Percentiles rank a stretch among this genome's conserved stretches.
Evolutionary conservation across 2,113 vertebrate genomes (phyloP).

Genomic region (Gymnogyps californianus): DNA sequence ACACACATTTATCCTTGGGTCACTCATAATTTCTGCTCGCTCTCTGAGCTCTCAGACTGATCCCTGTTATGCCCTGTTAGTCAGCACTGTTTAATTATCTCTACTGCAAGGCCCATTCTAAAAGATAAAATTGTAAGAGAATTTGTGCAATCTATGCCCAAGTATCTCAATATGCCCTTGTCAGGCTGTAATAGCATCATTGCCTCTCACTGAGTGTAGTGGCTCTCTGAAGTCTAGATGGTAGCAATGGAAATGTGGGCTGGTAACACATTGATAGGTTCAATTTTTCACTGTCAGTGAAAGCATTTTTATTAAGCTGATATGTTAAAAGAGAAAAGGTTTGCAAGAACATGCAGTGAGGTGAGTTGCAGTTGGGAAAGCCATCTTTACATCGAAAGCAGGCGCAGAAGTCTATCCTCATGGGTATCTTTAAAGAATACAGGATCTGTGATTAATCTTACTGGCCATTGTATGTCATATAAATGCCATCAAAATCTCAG

Average conservation of each 20-base stretch:
- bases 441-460: conserved; percentile 40
- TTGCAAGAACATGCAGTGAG: conserved; percentile 4
- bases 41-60: background rate
- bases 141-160: background rate
- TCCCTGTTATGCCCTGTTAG: background rate
- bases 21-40: background rate
- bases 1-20: background rate
- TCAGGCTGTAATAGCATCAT: background rate
- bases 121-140: background rate
- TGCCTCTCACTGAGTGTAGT: background rate
- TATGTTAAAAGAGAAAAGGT: background rate
- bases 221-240: background rate
- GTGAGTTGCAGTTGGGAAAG: background rate
- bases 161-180: conserved; percentile 23
- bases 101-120: background rate
- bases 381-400: background rate
- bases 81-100: background rate
- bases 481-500: conserved; percentile 20
- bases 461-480: background rate
- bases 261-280: background rate
- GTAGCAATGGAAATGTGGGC: background rate
- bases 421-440: background rate
- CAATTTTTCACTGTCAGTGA: conserved; percentile 55
- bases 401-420: background rate
- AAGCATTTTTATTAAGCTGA: conserved; percentile 28